Base-by-base conservation (phyloP, 2,113 vertebrate species). In the Menidia beryllina region DNA sequence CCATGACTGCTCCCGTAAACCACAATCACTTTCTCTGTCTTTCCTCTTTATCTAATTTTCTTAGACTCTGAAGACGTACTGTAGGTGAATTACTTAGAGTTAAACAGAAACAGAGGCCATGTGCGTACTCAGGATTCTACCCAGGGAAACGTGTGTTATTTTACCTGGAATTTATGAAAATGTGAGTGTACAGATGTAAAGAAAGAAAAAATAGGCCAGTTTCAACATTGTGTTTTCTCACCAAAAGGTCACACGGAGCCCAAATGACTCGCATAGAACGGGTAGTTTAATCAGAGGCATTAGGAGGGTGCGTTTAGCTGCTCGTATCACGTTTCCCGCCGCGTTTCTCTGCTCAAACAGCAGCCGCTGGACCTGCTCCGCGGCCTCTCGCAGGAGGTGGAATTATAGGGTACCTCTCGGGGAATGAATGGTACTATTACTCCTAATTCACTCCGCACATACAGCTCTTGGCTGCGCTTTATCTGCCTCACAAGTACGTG, bases 261-360 rank as follows among this genome's bases (percentile, higher is more conserved):
- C 52, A 36, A 34, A 24, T 27, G 64, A 82, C 71, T 85, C 75
- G 72, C 69, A 75, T 47, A n/a, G n/a, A n/a, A n/a, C n/a, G n/a
- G n/a, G n/a, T n/a, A n/a, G n/a, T n/a, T n/a, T n/a, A n/a, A n/a
- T n/a, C n/a, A n/a, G n/a, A n/a, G n/a, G n/a, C n/a, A n/a, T n/a
- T n/a, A n/a, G n/a, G n/a, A n/a, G n/a, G n/a, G n/a, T 57, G 72
- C 26, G 69, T 54, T 71, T 49, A 17, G 21, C 7, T 65, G 59
- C 68, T 77, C 62, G 4, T 75, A 73, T 68, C 74, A 69, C 50
- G 79, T 82, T 79, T 79, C 59, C 85, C 55, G 63, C 57, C 59
- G 78, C 79, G 49, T 60, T 39, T 81, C 23, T 54, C 45, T 25
- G 41, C 26, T 48, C 43, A 78, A 63, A 84, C n/a, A 74, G 56